Evolutionary conservation across 1,140 invertebrate genomes (phyloP), one percentile per base, ranked within the genome.

Genomic region (Hyphantria cunea): DNA sequence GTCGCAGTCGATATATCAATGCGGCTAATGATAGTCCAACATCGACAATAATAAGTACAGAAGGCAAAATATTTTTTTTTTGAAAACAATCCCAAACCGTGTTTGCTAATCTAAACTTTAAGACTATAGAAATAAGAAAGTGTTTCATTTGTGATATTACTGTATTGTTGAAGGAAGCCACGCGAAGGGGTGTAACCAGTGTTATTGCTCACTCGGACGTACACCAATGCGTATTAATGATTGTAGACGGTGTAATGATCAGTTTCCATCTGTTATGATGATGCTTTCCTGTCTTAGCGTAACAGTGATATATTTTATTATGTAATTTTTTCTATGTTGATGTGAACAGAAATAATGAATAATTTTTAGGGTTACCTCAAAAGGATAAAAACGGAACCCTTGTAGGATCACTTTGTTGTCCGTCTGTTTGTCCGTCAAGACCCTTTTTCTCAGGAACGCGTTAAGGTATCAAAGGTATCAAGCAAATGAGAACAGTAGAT

Each of bases 191-290:
- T 64, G 56, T 65, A 50, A 48, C 17, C 37, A 74, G 68, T 74
- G 68, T 69, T 55, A 58, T 58, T 71, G 72, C 42, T 73, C 61
- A 70, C 42, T 83, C 78, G 74, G 45, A 65, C 80, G 68, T 79
- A 45, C 54, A 61, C 33, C 41, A 64, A 83, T 79, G 66, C 62
- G 69, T 79, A 83, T 83, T 83, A 80, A 83, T 83, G 80, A 83
- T 76, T 42, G 56, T 12, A 39, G 68, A 71, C 50, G 42, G 59
- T 54, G 47, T 44, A 50, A 59, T 70, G 76, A 82, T 82, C 79
- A 80, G 70, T 62, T 72, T 52, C 66, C 74, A 77, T 74, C 72
- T 77, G 74, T 74, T 72, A 66, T 60, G 65, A 67, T 33, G 64
- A 64, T 58, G 61, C 64, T 50, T 72, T 66, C 72, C 64, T 61